Conservation (phyloP, 2,113 vertebrate genomes). For the Vidua chalybeata region DNA sequence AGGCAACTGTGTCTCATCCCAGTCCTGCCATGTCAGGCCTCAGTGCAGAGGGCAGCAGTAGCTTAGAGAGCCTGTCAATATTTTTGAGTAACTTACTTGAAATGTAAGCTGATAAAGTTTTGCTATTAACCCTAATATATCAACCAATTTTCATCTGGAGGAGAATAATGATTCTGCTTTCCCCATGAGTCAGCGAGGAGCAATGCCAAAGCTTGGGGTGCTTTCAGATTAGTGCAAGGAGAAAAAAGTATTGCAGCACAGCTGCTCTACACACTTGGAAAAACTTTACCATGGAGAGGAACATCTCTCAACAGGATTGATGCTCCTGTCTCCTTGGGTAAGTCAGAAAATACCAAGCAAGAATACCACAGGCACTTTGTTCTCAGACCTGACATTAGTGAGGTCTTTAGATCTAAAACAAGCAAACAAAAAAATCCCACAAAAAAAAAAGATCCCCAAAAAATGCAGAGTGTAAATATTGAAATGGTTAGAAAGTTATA, state of each 20-base stretch:
- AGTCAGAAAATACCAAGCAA: background rate
- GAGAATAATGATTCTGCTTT: background rate
- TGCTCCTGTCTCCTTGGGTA: background rate
- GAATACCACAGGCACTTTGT: background rate
- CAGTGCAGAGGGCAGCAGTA: background rate
- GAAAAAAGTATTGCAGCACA: background rate
- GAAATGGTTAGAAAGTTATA: background rate
- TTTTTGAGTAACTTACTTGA: background rate
- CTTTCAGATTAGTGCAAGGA: background rate
- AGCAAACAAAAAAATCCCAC: background rate
- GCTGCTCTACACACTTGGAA: background rate
- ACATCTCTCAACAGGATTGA: background rate
- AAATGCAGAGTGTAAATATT: background rate
- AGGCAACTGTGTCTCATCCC: background rate
- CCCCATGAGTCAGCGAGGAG: background rate
- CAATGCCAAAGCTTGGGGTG: background rate
- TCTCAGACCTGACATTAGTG: background rate
- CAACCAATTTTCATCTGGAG: background rate
- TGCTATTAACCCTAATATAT: background rate
- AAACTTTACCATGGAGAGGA: background rate
- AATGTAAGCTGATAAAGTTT: background rate
- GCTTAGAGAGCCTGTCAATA: background rate
- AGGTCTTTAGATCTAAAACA: background rate
- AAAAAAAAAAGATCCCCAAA: fast-evolving
- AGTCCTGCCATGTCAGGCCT: background rate